Conservation (phyloP, 2,797 vertebrate species). For the Pachyuromys duprasi region DNA sequence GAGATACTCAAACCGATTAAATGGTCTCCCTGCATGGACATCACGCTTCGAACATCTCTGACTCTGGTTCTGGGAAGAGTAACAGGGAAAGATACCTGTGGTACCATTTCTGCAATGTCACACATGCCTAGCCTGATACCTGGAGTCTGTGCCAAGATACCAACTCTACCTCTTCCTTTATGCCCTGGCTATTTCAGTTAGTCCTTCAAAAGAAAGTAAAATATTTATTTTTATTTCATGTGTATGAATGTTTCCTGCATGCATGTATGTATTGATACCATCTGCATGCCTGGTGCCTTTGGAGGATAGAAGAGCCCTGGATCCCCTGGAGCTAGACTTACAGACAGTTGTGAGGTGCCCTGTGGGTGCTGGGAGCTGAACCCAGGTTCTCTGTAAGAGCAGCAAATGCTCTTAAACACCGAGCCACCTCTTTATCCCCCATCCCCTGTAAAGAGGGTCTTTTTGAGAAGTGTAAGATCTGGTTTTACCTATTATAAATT, state of each 20-base stretch:
- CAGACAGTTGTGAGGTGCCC: neutral
- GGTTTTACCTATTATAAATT: neutral
- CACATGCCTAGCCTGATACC: neutral
- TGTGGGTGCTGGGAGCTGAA: no score
- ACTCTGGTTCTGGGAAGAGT: neutral
- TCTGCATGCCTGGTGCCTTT: neutral
- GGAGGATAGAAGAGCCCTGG: neutral
- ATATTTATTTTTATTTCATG: neutral
- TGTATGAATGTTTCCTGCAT: neutral
- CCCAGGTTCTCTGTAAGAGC: no score
- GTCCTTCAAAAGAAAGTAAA: neutral
- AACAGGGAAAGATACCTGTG: neutral
- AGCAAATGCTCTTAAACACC: no score
- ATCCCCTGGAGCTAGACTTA: neutral
- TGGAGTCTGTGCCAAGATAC: neutral
- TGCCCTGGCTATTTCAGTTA: neutral
- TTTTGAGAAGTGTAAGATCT: neutral
- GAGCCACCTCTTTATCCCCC: neutral
- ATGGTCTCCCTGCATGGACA: neutral
- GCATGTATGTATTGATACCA: neutral
- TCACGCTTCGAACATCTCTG: neutral
- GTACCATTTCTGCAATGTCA: neutral
- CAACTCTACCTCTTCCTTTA: neutral
- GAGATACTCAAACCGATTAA: conserved; percentile 18
- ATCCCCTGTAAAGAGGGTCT: neutral